Percentiles rank a stretch among this genome's conserved stretches.
Conservation (phyloP, 2,888 invertebrate species). For the Lucinisca nassula region DNA sequence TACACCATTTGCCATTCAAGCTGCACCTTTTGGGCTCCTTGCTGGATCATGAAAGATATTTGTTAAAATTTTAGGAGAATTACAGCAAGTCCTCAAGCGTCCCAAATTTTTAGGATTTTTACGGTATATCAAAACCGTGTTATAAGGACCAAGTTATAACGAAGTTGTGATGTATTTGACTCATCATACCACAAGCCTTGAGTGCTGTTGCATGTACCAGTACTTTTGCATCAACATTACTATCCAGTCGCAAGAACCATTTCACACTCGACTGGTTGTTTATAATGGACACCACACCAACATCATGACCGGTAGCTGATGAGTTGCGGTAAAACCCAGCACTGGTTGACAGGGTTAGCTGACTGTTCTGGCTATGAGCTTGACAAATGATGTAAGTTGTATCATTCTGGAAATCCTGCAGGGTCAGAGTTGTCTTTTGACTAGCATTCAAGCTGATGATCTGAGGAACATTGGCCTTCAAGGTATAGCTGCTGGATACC, state of each 20-base stretch:
- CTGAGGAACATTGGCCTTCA: not conserved
- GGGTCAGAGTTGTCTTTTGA: not conserved
- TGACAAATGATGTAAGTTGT: slow-evolving; percentile 66
- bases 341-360: slow-evolving; percentile 68
- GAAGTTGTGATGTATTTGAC: too few relatives aligned
- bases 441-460: not conserved
- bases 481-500: not conserved
- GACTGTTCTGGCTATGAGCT: slow-evolving; percentile 66
- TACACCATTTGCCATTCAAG: too few relatives aligned
- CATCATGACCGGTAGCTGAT: slow-evolving; percentile 64
- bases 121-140: too few relatives aligned
- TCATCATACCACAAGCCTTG: slow-evolving; percentile 52
- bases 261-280: slow-evolving; percentile 11
- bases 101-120: too few relatives aligned
- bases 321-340: slow-evolving; percentile 27
- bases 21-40: too few relatives aligned
- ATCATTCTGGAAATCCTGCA: not conserved
- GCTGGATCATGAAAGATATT: too few relatives aligned
- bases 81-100: too few relatives aligned
- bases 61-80: too few relatives aligned
- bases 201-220: slow-evolving; percentile 55
- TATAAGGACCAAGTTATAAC: too few relatives aligned
- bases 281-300: slow-evolving; percentile 66
- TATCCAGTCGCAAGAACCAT: slow-evolving; percentile 66
- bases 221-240: slow-evolving; percentile 37